A percentile compares a stretch with the other conserved stretches of the same genome.
Evolutionary conservation across 2,113 vertebrate genomes (phyloP).

Genomic region (Ranitomeya variabilis): DNA sequence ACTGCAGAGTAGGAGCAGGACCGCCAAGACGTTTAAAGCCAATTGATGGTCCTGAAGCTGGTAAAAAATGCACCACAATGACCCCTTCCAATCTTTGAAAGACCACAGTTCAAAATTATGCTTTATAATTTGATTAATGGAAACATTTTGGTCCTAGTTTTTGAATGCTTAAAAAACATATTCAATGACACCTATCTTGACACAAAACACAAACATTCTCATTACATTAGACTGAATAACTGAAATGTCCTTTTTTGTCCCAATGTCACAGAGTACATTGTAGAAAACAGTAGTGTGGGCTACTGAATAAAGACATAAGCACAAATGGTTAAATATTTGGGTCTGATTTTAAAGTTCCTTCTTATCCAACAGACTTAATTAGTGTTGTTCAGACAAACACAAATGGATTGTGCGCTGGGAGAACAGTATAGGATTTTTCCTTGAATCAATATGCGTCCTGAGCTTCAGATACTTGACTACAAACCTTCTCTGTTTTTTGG

Average conservation of each 20-base stretch:
- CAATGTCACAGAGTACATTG: neutral
- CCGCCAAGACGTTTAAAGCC: too few relatives aligned
- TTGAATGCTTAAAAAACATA: too few relatives aligned
- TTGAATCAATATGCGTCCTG: conserved; percentile 59
- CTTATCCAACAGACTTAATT: conserved; percentile 73
- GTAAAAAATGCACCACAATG: too few relatives aligned
- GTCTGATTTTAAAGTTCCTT: conserved; percentile 69
- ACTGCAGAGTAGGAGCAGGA: too few relatives aligned
- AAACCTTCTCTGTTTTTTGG: conserved; percentile 22
- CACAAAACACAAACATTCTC: too few relatives aligned
- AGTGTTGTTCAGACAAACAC: conserved; percentile 68
- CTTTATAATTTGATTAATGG: too few relatives aligned
- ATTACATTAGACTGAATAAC: neutral
- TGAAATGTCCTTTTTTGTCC: neutral
- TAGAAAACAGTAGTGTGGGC: neutral
- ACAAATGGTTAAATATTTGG: conserved; percentile 46
- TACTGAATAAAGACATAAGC: neutral
- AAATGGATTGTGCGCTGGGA: conserved; percentile 70
- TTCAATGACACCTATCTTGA: too few relatives aligned
- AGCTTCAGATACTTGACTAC: conserved; percentile 41
- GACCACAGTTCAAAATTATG: too few relatives aligned
- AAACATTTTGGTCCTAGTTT: too few relatives aligned
- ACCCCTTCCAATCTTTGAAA: too few relatives aligned
- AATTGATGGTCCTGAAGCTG: too few relatives aligned
- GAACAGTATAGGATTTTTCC: conserved; percentile 45